Conservation (phyloP, 2,888 invertebrate genomes). For the Serripes groenlandicus region DNA sequence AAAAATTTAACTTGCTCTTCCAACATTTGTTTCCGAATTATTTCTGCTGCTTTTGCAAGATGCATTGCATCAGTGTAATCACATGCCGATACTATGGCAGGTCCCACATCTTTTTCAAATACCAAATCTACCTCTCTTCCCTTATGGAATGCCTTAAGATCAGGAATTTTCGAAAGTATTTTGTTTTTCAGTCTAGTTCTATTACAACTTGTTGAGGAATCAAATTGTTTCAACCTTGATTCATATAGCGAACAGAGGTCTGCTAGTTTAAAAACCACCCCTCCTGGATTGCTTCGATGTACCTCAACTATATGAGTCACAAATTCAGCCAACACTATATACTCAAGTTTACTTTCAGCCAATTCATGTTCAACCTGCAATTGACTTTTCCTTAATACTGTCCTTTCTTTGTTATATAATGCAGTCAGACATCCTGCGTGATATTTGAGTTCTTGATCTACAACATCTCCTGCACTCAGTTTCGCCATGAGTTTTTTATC, state of each 20-base stretch:
- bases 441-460: conserved; percentile 69
- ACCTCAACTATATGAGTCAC: conserved; percentile 60
- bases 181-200: conserved; percentile 39
- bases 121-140: conserved; percentile 39
- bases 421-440: conserved; percentile 53
- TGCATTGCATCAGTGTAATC: conserved; percentile 65
- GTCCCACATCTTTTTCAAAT: conserved; percentile 60
- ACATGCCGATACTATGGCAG: conserved; percentile 39
- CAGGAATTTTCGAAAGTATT: conserved; percentile 52
- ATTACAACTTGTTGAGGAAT: conserved; percentile 22
- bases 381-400: conserved; percentile 9
- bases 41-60: conserved; percentile 65
- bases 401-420: conserved; percentile 60
- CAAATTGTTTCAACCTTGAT: conserved; percentile 1
- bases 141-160: conserved; percentile 56
- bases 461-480: conserved; percentile 64
- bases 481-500: conserved; percentile 60
- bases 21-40: conserved; percentile 64
- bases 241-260: conserved; percentile 46
- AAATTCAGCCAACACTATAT: conserved; percentile 29
- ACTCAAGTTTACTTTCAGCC: conserved; percentile 2
- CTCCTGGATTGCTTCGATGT: conserved; percentile 27
- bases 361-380: too few relatives aligned
- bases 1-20: conserved; percentile 42
- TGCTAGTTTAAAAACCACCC: conserved; percentile 57